Evolutionary conservation across 2,888 invertebrate genomes (phyloP).

Genomic region (Dynastes hyllus): DNA sequence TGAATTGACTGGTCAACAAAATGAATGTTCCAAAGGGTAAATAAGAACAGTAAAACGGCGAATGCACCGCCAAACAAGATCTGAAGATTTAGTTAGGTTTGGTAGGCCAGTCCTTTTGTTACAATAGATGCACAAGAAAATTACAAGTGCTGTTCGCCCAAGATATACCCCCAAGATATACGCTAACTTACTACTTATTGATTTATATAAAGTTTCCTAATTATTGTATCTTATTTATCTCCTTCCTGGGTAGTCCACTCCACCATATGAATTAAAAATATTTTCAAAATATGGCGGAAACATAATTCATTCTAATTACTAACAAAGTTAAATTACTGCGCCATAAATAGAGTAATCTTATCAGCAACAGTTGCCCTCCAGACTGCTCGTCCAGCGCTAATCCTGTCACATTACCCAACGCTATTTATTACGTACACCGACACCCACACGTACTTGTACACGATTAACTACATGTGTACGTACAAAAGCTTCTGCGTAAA

Average conservation of each 20-base stretch:
- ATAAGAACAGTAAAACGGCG: too few species aligned
- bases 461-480: slow-evolving; percentile 16
- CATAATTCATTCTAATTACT: slow-evolving; percentile 39
- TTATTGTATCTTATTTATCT: slow-evolving; percentile 4
- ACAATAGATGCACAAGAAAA: too few species aligned
- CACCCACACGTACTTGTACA: slow-evolving; percentile 13
- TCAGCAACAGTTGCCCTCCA: slow-evolving; percentile 47
- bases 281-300: slow-evolving; percentile 31
- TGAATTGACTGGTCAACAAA: too few species aligned
- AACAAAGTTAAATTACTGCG: slow-evolving; percentile 39
- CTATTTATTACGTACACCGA: slow-evolving; percentile 38
- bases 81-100: too few species aligned
- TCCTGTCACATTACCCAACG: slow-evolving; percentile 42
- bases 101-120: too few species aligned
- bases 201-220: not conserved
- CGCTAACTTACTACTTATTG: not conserved
- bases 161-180: not conserved
- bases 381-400: slow-evolving; percentile 44
- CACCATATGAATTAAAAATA: slow-evolving; percentile 11
- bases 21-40: too few species aligned
- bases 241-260: not conserved
- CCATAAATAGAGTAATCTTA: slow-evolving; percentile 45
- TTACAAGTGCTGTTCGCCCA: not conserved
- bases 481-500: slow-evolving; percentile 20
- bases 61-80: too few species aligned